Conservation (phyloP, 2,797 vertebrate species). For the Intellagama lesueurii region DNA sequence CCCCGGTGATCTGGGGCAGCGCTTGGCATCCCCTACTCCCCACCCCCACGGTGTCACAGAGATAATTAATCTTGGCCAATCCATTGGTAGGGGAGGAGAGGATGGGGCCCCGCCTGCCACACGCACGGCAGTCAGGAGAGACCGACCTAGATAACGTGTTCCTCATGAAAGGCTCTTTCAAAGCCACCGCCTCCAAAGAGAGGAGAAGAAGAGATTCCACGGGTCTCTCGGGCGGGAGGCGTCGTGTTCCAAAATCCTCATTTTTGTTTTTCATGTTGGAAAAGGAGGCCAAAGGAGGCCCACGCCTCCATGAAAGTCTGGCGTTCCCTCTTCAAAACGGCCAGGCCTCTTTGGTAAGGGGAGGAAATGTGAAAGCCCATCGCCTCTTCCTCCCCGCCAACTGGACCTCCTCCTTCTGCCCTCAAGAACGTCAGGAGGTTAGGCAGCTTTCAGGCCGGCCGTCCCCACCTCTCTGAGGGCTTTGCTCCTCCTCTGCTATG, state of each 20-base stretch:
- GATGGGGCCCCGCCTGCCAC: too few species aligned
- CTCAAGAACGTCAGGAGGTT: too few species aligned
- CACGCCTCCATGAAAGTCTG: too few species aligned
- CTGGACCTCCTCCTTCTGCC: too few species aligned
- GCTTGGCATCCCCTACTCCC: fast-evolving
- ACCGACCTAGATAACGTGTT: background rate
- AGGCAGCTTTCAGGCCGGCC: too few species aligned
- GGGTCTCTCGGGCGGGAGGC: background rate
- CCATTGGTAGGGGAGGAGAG: background rate
- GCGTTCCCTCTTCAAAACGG: background rate
- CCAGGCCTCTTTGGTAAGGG: fast-evolving
- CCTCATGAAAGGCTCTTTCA: background rate
- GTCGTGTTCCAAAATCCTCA: background rate
- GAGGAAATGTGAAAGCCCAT: background rate
- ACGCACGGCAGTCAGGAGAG: background rate
- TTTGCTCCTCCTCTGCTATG: background rate
- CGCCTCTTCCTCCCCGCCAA: too few species aligned
- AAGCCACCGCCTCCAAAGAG: too few species aligned
- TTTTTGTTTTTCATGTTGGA: background rate
- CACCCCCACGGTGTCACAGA: background rate
- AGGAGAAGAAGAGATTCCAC: background rate
- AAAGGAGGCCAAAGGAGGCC: fast-evolving
- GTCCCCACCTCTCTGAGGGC: background rate
- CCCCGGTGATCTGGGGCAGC: fast-evolving
- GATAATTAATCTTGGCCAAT: constrained; percentile 11